These are phyloP conservation scores for Asbolus verrucosus DNA, from an alignment of 1,140 invertebrate genomes.

Conservation along the genomic window DNA sequence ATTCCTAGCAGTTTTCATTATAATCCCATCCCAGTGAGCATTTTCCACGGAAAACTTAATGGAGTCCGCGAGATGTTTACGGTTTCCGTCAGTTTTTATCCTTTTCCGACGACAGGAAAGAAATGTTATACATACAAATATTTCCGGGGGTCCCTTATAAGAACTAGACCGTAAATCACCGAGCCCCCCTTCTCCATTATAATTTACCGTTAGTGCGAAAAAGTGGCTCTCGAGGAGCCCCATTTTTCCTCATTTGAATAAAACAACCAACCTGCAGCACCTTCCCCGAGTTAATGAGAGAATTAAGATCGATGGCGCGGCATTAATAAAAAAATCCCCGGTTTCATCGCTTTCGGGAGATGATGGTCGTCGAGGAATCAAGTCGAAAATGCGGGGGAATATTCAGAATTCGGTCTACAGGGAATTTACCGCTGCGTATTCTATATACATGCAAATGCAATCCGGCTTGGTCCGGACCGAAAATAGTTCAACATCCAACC, in stretches of 20 bases:
- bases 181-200: conserved; percentile 3
- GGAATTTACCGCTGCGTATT: conserved; percentile 42
- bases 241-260: conserved; percentile 26
- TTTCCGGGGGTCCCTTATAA: conserved; percentile 8
- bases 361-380: conserved; percentile 5
- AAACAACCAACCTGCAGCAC: no score
- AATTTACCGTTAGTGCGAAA: conserved; percentile 16
- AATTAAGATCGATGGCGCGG: conserved; percentile 44
- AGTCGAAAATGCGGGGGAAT: conserved; percentile 39
- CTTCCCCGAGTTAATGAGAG: background rate
- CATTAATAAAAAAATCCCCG: background rate
- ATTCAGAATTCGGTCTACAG: conserved; percentile 29
- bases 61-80: conserved; percentile 58
- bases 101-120: conserved; percentile 42
- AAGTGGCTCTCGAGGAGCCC: background rate
- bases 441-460: conserved; percentile 51
- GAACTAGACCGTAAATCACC: conserved; percentile 11
- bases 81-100: conserved; percentile 54
- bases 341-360: background rate
- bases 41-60: conserved; percentile 59
- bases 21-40: conserved; percentile 56
- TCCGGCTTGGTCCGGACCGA: conserved; percentile 17
- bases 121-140: conserved; percentile 42
- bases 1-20: conserved; percentile 62
- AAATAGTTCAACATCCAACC: conserved; percentile 27